Evolutionary conservation across 2,113 vertebrate species (phyloP).

Genomic region (Corapipo altera): DNA sequence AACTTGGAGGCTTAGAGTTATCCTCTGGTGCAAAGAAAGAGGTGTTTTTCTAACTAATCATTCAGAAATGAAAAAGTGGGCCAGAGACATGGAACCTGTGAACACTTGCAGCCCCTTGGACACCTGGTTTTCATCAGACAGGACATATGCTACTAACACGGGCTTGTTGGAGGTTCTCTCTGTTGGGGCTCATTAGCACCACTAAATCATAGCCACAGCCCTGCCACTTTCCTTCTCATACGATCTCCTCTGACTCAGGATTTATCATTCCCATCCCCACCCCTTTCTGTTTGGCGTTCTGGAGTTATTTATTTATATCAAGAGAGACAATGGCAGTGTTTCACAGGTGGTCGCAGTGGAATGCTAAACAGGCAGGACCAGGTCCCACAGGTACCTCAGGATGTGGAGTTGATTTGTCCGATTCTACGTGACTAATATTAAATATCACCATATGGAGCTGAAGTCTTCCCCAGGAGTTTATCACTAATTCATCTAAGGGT

Average conservation of each 20-base stretch:
- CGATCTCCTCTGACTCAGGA: neutral
- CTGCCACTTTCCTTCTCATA: neutral
- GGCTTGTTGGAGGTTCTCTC: neutral
- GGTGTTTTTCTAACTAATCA: neutral
- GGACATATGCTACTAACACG: accelerated
- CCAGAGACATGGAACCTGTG: neutral
- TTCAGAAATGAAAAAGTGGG: neutral
- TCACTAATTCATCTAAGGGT: constrained; percentile 62
- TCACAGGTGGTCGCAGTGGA: neutral
- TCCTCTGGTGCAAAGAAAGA: neutral
- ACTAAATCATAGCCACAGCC: constrained; percentile 21
- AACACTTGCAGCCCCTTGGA: neutral
- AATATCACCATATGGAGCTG: constrained; percentile 37
- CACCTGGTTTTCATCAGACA: neutral
- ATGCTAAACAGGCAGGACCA: constrained; percentile 9
- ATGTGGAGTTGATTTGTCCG: neutral
- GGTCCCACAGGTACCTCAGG: neutral
- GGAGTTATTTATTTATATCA: constrained; percentile 59
- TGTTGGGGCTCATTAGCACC: neutral
- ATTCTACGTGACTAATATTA: constrained; percentile 26
- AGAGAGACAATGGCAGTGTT: constrained; percentile 37
- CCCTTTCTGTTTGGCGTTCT: constrained; percentile 34
- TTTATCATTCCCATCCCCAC: constrained; percentile 21
- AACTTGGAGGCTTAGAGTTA: neutral
- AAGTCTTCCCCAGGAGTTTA: constrained; percentile 33